Percentiles rank a stretch among this genome's conserved stretches.
Conservation (phyloP, 2,113 vertebrate genomes). For the Oncorhynchus tshawytscha region DNA sequence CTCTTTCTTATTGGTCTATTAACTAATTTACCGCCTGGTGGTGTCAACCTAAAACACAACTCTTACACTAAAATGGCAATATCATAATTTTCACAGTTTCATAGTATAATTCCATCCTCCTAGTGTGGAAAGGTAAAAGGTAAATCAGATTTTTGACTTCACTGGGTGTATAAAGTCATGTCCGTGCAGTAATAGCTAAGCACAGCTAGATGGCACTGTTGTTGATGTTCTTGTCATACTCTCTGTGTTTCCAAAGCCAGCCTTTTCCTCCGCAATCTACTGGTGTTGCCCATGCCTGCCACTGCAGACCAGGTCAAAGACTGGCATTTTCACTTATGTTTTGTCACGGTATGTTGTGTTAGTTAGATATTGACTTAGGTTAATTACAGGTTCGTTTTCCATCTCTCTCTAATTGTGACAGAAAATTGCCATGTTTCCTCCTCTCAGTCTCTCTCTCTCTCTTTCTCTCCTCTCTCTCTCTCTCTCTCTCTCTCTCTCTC, state of each 20-base stretch:
- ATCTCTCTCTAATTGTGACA: neutral
- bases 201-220: constrained; percentile 80
- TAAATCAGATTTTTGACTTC: too few relatives aligned
- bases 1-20: too few relatives aligned
- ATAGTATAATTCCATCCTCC: too few relatives aligned
- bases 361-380: too few relatives aligned
- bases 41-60: too few relatives aligned
- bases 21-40: too few relatives aligned
- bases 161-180: too few relatives aligned
- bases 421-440: neutral
- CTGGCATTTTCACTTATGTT: constrained; percentile 46
- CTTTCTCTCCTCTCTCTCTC: too few relatives aligned
- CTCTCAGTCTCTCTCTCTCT: neutral
- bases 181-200: constrained; percentile 54
- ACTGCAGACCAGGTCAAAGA: constrained; percentile 78
- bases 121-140: too few relatives aligned
- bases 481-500: too few relatives aligned
- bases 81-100: too few relatives aligned
- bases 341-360: neutral
- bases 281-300: constrained; percentile 88
- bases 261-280: constrained; percentile 94
- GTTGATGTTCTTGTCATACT: constrained; percentile 35
- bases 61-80: too few relatives aligned
- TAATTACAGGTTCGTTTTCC: neutral
- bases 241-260: constrained; percentile 76